A percentile compares a stretch with the other conserved stretches of the same genome.
phyloP scores from a whole-genome alignment of 2,797 vertebrate species.

The Rachycentron canadum region DNA sequence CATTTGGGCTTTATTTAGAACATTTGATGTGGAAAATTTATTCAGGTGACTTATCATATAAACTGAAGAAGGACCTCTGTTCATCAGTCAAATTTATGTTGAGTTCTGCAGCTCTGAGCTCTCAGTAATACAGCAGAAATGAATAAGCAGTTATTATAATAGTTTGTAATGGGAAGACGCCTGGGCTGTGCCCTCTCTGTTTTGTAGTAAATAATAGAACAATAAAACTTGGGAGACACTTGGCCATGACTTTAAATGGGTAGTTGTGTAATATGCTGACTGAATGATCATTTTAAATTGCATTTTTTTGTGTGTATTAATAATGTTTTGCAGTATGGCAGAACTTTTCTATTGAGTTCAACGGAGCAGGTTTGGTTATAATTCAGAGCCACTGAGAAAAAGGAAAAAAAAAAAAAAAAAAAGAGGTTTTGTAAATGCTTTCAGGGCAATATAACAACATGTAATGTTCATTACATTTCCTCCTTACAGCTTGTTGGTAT shows the following conservation, averaged over 20 bases:
- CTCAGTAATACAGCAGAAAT: constrained; percentile 31
- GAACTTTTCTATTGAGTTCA: background rate
- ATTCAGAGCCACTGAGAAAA: background rate
- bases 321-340: background rate
- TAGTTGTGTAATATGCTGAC: background rate
- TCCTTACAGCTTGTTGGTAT: background rate
- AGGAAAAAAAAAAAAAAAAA: too few relatives aligned
- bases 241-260: background rate
- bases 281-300: background rate
- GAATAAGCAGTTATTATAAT: constrained; percentile 35
- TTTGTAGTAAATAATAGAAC: background rate
- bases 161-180: constrained; percentile 34
- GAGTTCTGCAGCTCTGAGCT: constrained; percentile 27
- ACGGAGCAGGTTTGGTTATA: constrained; percentile 3
- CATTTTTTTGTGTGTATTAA: background rate
- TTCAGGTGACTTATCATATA: constrained; percentile 63
- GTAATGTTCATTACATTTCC: constrained; percentile 12
- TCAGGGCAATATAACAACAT: constrained; percentile 27
- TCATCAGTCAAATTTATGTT: constrained; percentile 61
- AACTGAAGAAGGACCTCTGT: constrained; percentile 48
- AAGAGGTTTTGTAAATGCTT: constrained; percentile 13
- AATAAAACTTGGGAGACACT: constrained; percentile 1
- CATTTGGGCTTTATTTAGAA: constrained; percentile 71
- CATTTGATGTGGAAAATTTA: constrained; percentile 69
- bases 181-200: background rate